Percentiles rank a stretch among this genome's conserved stretches.
phyloP scores from a whole-genome alignment of 2,113 vertebrate genomes.

The Herpetotheres cachinnans region DNA sequence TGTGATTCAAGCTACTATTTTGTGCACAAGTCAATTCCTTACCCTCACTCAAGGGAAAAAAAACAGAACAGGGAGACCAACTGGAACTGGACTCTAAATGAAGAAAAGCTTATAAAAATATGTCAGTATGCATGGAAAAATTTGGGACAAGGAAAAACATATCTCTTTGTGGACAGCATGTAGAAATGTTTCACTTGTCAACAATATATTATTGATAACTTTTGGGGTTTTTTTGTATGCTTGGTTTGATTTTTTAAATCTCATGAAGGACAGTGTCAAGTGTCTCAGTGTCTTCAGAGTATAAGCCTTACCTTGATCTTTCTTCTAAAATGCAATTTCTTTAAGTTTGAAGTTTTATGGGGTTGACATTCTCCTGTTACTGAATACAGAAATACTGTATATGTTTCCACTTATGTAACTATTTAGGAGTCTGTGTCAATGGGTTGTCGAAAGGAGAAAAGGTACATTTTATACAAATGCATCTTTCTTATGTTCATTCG shows the following conservation, averaged over 20 bases:
- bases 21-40: neutral
- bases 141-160: neutral
- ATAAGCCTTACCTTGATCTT: neutral
- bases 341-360: neutral
- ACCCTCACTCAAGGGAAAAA: neutral
- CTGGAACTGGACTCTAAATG: neutral
- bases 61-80: neutral
- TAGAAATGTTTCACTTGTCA: neutral
- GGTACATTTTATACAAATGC: constrained; percentile 42
- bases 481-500: neutral
- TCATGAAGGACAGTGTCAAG: neutral
- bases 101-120: neutral
- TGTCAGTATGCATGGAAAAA: neutral
- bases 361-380: neutral
- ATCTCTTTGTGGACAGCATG: neutral
- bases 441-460: neutral
- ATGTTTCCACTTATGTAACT: neutral
- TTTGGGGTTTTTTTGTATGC: neutral
- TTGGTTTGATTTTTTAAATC: neutral
- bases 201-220: neutral
- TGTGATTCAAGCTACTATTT: neutral
- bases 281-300: neutral
- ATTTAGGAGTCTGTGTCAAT: neutral
- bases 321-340: neutral
- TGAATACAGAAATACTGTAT: neutral